Percentiles rank a stretch among this genome's conserved stretches.
These are phyloP conservation scores for Xerus inauris DNA, from an alignment of 2,113 vertebrate genomes.

Conservation along the genomic window DNA sequence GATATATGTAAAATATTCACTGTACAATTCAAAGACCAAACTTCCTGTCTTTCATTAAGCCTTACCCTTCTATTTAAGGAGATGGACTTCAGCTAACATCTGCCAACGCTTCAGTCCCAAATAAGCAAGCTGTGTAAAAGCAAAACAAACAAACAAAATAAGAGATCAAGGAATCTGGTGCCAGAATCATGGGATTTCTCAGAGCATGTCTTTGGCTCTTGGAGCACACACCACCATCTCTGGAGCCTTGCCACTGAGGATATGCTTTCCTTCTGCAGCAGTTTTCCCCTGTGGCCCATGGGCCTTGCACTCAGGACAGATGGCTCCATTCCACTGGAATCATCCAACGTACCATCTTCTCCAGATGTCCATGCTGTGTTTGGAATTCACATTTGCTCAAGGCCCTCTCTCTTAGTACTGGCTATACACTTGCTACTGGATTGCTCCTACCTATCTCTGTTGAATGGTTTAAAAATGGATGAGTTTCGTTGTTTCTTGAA, in stretches of 20 bases:
- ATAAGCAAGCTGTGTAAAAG: background rate
- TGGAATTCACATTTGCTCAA: background rate
- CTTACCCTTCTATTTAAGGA: background rate
- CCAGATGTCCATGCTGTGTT: background rate
- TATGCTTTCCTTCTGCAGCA: background rate
- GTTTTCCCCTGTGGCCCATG: background rate
- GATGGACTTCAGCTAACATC: background rate
- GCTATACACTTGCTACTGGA: background rate
- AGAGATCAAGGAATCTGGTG: background rate
- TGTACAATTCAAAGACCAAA: background rate
- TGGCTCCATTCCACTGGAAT: background rate
- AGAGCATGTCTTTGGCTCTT: background rate
- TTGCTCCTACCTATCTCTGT: background rate
- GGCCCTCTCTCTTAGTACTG: background rate
- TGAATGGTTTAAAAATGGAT: conserved; percentile 62
- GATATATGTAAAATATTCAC: background rate
- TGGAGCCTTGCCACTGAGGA: fast-evolving
- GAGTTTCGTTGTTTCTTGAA: conserved; percentile 47
- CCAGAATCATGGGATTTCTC: background rate
- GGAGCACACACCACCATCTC: background rate
- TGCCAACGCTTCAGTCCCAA: background rate
- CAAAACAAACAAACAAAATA: background rate
- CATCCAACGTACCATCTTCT: background rate
- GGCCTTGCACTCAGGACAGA: background rate
- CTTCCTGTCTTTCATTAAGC: background rate